Evolutionary conservation across 2,888 invertebrate genomes (phyloP), one percentile per base, ranked within the genome.

Genomic region (Mythimna lalbum): DNA sequence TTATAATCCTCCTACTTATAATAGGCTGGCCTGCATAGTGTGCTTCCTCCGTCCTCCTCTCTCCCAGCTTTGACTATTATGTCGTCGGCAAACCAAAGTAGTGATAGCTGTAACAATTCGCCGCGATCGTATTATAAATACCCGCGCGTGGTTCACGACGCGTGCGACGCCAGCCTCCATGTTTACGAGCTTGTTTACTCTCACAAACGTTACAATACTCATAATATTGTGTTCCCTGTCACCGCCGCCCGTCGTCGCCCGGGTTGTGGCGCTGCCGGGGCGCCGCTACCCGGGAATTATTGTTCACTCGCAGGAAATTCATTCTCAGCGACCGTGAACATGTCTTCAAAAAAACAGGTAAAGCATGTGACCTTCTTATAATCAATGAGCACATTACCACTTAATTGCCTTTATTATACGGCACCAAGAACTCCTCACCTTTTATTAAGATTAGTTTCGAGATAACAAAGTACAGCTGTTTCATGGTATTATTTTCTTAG

Each of bases 101-200:
- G 19, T 19, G 19, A n/a, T 49, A 49, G 19, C 47, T n/a, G n/a
- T 9, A 49, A n/a, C n/a, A n/a, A n/a, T 49, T 49, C n/a, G 7
- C 47, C n/a, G 47, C 47, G 47, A n/a, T 49, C n/a, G 47, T n/a
- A 49, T n/a, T 9, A 49, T 49, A 52, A 43, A 71, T 23, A 61
- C 12, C 4, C 1, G 3, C n/a, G 56, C 2, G 17, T 31, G n/a
- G 31, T n/a, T 5, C 9, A 10, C 19, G 10, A 10, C 7, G 47
- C 21, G 2, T 10, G 55, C n/a, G 17, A 47, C 47, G 5, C 47
- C n/a, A 47, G n/a, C 17, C n/a, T 23, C n/a, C 19, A 33, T 56
- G 17, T 73, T 73, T 74, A 74, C 19, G 65, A 74, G 9, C n/a
- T 72, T 74, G 71, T 74, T 65, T 65, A 74, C 74, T n/a, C 63